Evolutionary conservation across 2,888 invertebrate genomes (phyloP), one percentile per base, ranked within the genome.

Genomic region (Entomobrya proxima): DNA sequence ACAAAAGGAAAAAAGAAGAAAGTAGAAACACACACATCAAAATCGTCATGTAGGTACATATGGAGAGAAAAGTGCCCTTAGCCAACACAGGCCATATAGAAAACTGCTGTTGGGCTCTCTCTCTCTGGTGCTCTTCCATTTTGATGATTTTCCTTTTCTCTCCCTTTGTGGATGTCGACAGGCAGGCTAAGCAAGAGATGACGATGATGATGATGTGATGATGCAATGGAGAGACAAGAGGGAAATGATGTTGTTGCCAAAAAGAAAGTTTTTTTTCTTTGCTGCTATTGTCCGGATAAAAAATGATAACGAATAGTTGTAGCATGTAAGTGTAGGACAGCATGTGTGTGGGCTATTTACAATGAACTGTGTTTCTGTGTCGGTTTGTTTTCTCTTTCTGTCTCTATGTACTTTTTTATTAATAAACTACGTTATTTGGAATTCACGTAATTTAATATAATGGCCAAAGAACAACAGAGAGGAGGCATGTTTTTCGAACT

Each of bases 111-210:
- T 30, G 58, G 58, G 58, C 50, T 27, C 52, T 52, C n/a, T 58
- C n/a, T n/a, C n/a, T n/a, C n/a, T n/a, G n/a, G 37, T 37, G 37
- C 37, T 37, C 50, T 18, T 50, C 21, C 37, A 64, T 64, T 64
- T 55, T 21, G 64, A 64, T 64, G 64, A 64, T 35, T 64, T 64
- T 64, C 64, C 32, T 64, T 64, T 64, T 64, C n/a, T n/a, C n/a
- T n/a, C n/a, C 64, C 35, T 64, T 35, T 64, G 58, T 58, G 58
- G 58, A 30, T 58, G 58, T 58, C 58, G 58, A 58, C 58, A 58
- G 27, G 27, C 30, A 52, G 5, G 24, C 24, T 30, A 32, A 30
- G n/a, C n/a, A n/a, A n/a, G n/a, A 32, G 58, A 58, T 58, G 58
- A 58, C 32, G 58, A 30, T 58, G 30, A 4, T 47, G 3, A n/a